Base-by-base conservation (phyloP, 2,113 vertebrate genomes). In the Pachyramphus minor region DNA sequence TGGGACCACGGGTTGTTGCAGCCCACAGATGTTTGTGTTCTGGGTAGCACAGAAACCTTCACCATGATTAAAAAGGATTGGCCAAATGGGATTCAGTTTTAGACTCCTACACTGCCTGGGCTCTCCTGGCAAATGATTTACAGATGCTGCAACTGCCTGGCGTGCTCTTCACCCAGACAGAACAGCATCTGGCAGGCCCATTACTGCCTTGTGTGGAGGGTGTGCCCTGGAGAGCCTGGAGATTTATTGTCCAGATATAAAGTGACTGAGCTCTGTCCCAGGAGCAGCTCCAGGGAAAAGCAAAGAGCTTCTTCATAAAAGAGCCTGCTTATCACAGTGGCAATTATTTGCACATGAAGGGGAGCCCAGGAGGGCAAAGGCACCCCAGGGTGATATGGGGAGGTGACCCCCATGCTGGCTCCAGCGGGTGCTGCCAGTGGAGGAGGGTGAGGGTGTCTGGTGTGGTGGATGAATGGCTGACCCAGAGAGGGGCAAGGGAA, bases 221-320 rank as follows among this genome's bases (percentile, higher is more conserved):
- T 84, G 95, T 78, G 86, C 52, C 55, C 83, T 58, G 72, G 67
- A 76, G 80, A 95, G 89, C 59, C 68, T 33, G 45, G 79, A 95
- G 93, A 97, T 97, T 95, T 95, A 93, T 52, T 72, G 69, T 85
- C 74, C 91, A 94, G 93, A 96, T 92, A 95, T 5, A 66, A 95
- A 96, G 56, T 30, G 86, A 71, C 89, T 89, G 86, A 93, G 89
- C 35, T 86, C 83, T 60, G 83, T 67, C 80, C 42, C 42, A 66
- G 56, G 37, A 96, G 80, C 52, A 71, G 27, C 0, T 0, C 0
- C 0, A 90, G 47, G 64, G 27, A 86, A 96, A 92, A 86, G 75
- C 24, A 86, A 73, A 50, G 60, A 84, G 47, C 58, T 89, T 90
- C 86, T 90, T 89, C 60, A 72, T 63, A 18, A 30, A 69, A 81